Percentiles rank a stretch among this genome's conserved stretches.
These are phyloP conservation scores for Synergus itoensis DNA, from an alignment of 2,888 invertebrate species.

Conservation along the genomic window DNA sequence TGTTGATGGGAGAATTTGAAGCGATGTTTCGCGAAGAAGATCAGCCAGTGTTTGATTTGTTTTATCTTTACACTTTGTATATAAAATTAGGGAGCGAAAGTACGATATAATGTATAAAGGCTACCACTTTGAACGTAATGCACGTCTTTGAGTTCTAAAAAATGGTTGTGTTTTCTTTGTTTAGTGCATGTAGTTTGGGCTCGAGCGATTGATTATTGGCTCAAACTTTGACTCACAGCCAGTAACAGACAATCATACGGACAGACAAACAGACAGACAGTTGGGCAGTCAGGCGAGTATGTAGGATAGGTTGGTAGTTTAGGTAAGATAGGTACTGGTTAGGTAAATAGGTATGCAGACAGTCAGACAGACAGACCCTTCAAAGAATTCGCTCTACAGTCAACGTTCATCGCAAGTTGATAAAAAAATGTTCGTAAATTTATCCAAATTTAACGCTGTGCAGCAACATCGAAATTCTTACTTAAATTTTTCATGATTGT, in stretches of 20 bases:
- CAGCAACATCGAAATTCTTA: not conserved
- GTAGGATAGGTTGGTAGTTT: conserved; percentile 17
- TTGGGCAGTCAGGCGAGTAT: conserved; percentile 31
- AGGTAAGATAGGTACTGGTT: conserved; percentile 12
- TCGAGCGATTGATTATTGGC: conserved; percentile 42
- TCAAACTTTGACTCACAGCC: conserved; percentile 52
- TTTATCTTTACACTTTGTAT: conserved; percentile 50
- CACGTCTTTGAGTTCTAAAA: conserved; percentile 54
- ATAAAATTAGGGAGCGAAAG: conserved; percentile 54
- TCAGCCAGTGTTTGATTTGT: not conserved
- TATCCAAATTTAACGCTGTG: not conserved
- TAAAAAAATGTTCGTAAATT: conserved; percentile 1
- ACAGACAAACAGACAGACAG: conserved; percentile 44
- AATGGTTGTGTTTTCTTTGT: conserved; percentile 53
- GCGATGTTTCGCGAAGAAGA: conserved; percentile 22
- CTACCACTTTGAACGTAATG: conserved; percentile 54
- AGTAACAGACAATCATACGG: conserved; percentile 60
- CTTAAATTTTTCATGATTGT: not conserved
- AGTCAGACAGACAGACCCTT: conserved; percentile 36
- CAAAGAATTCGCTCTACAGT: conserved; percentile 27
- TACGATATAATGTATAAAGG: conserved; percentile 54
- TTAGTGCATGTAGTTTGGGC: conserved; percentile 50
- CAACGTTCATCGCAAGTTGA: not conserved
- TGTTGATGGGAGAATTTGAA: not conserved
- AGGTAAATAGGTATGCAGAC: conserved; percentile 22